Conservation (phyloP, 1,140 invertebrate species). For the Drosophila seguyi region DNA sequence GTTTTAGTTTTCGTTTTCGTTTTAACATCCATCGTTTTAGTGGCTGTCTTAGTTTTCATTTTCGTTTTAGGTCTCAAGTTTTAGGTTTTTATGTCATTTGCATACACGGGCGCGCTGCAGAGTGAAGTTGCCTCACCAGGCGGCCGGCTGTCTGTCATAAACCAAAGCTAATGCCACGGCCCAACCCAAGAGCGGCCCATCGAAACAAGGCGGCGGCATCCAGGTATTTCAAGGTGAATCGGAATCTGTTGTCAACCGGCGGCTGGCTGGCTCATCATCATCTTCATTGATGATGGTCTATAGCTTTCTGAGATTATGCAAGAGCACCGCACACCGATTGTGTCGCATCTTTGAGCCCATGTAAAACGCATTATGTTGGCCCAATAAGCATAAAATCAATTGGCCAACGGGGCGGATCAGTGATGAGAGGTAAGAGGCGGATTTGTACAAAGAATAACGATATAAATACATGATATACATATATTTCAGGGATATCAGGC, state of each 20-base stretch:
- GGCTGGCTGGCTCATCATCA: conserved; percentile 1
- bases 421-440: conserved; percentile 4
- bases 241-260: conserved; percentile 45
- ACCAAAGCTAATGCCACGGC: conserved; percentile 8
- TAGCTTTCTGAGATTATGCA: conserved; percentile 17
- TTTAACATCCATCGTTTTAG: conserved; percentile 8
- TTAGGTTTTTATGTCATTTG: conserved; percentile 25
- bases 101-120: conserved; percentile 37
- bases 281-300: conserved; percentile 19
- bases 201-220: conserved; percentile 11
- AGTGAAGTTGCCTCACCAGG: conserved; percentile 22
- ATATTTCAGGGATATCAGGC: background rate
- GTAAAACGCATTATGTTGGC: conserved; percentile 30
- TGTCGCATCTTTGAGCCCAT: conserved; percentile 20
- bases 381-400: conserved; percentile 32
- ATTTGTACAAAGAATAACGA: background rate
- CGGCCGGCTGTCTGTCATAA: conserved; percentile 52
- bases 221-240: conserved; percentile 49
- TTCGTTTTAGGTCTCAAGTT: conserved; percentile 16
- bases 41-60: conserved; percentile 19
- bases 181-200: conserved; percentile 17
- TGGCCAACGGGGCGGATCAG: conserved; percentile 35
- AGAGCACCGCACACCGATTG: conserved; percentile 6
- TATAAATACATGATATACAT: background rate
- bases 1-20: background rate